A percentile compares a stretch with the other conserved stretches of the same genome.
These are phyloP conservation scores for Eristalinus sepulchralis DNA, from an alignment of 2,888 invertebrate species.

Conservation along the genomic window DNA sequence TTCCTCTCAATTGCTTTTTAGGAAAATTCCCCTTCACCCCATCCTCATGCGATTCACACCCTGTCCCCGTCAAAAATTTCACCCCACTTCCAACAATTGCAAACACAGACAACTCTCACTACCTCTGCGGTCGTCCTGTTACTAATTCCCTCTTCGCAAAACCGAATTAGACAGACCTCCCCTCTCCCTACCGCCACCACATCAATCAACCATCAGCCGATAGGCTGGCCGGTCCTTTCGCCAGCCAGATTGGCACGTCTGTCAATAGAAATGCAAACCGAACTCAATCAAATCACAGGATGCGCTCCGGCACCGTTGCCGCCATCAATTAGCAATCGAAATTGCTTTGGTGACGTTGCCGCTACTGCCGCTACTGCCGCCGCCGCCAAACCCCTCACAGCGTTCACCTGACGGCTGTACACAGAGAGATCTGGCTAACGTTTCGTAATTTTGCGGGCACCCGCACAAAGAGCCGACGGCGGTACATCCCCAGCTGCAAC, in stretches of 20 bases:
- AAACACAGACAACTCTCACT: neutral
- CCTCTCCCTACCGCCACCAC: neutral
- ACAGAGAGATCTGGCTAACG: neutral
- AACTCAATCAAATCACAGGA: neutral
- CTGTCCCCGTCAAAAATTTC: neutral
- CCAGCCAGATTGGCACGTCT: neutral
- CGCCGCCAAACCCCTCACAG: neutral
- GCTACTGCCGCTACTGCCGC: no score
- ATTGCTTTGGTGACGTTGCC: neutral
- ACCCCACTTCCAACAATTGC: neutral
- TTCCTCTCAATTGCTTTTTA: no score
- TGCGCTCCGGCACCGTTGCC: neutral
- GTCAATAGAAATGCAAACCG: neutral
- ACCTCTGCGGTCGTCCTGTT: neutral
- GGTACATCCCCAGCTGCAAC: neutral
- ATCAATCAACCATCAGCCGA: neutral
- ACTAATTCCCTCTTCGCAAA: neutral
- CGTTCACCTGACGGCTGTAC: neutral
- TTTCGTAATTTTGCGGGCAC: neutral
- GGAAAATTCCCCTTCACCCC: no score
- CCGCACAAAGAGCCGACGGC: neutral
- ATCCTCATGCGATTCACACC: no score
- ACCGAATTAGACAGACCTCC: neutral
- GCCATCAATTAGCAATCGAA: neutral
- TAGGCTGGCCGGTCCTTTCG: no score